phyloP scores from a whole-genome alignment of 2,888 invertebrate species.

The Meliscaeva auricollis region DNA sequence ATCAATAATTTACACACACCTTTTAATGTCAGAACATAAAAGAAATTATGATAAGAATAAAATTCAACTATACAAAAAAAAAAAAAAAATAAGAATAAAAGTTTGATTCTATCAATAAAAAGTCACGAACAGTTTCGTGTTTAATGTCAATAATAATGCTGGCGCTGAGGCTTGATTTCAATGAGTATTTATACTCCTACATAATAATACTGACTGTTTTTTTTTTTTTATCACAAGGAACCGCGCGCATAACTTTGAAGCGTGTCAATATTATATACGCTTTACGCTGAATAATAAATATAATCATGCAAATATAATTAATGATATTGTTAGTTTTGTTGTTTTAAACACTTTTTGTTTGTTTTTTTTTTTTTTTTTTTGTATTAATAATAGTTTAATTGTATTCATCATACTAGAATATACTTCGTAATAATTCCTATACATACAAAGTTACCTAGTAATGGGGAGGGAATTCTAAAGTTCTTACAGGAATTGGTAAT shows the following conservation, averaged over 20 bases:
- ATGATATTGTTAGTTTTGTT: conserved; percentile 39
- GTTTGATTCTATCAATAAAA: conserved; percentile 38
- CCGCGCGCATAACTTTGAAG: conserved; percentile 48
- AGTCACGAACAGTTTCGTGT: conserved; percentile 69
- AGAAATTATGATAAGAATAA: conserved; percentile 30
- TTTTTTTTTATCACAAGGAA: conserved; percentile 18
- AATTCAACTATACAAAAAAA: neutral
- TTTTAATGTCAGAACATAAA: conserved; percentile 12
- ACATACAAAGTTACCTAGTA: too few relatives aligned
- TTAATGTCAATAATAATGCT: conserved; percentile 49
- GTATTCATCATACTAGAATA: conserved; percentile 9
- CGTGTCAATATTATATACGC: conserved; percentile 51
- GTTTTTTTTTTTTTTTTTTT: neutral
- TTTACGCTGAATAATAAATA: conserved; percentile 63
- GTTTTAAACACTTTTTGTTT: conserved; percentile 18
- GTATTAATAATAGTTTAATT: neutral
- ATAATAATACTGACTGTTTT: neutral
- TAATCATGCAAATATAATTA: conserved; percentile 50
- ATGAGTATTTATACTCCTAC: neutral
- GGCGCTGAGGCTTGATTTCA: conserved; percentile 39
- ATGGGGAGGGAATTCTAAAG: conserved; percentile 8
- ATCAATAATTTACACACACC: conserved; percentile 15
- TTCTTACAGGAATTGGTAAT: neutral
- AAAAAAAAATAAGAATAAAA: neutral
- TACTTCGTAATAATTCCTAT: neutral